Base-by-base conservation (phyloP, 2,113 vertebrate species). In the Chaetura pelagica region DNA sequence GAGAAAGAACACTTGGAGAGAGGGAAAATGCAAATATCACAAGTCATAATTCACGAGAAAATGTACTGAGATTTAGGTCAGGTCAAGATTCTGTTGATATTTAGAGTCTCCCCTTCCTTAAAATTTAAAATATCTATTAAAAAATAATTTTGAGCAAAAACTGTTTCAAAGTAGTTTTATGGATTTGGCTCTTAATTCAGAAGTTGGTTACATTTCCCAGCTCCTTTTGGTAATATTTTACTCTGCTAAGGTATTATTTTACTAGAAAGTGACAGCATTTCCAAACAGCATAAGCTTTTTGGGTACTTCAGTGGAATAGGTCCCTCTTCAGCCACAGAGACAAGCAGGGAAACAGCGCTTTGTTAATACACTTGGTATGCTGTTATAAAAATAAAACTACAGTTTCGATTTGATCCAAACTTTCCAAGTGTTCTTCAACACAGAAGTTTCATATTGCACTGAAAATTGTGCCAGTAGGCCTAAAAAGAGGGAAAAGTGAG, bases 41-140 rank as follows among this genome's bases (percentile, higher is more conserved):
- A 72, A 71, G 14, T 35, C 14, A 6, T 30, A 83, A 87, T 42
- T 68, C 21, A 76, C 59, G 18, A 40, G 13, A 61, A 61, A 12
- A 1, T 57, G 10, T 44, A 13, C 4, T 69, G 21, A 6, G 40
- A 64, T 89, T 81, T 69, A 89, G 48, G 59, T 61, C 19, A 44
- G 27, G 17, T 55, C 32, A 10, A 55, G 14, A 20, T 68, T 91
- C 54, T 79, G 26, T 30, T 38, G 26, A 66, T 20, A 58, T 73
- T 32, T 38, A 58, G 15, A 71, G 20, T 40, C 6, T 67, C 18
- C 4, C 4, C 5, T 62, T 63, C 49, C 29, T 67, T 63, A 87
- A 89, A 52, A 13, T 84, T 91, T 78, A 44, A 91, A 93, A 32
- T 66, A 67, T 68, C 77, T 75, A 63, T 34, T 84, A 44, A 68